Evolutionary conservation across 2,113 vertebrate genomes (phyloP).

Genomic region (Addax nasomaculatus): DNA sequence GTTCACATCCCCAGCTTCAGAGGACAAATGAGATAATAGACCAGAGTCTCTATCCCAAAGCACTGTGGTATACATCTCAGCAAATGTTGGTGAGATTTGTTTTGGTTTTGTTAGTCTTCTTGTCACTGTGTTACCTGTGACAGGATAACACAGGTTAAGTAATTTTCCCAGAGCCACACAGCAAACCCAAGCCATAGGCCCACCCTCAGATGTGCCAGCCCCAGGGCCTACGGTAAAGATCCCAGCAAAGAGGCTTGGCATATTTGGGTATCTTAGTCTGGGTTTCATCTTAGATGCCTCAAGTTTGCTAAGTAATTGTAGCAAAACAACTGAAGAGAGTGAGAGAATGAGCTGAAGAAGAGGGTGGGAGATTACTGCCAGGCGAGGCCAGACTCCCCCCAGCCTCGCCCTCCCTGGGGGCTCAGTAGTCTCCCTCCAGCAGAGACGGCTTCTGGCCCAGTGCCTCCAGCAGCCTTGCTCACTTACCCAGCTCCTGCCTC

Average conservation of each 20-base stretch:
- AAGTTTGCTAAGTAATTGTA: not conserved
- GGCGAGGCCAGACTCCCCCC: not conserved
- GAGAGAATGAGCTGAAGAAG: not conserved
- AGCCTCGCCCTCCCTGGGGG: not conserved
- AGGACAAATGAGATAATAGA: not conserved
- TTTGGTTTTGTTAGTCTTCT: not conserved
- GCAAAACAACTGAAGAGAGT: not conserved
- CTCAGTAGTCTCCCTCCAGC: not conserved
- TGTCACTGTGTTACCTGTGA: not conserved
- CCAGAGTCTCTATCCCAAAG: not conserved
- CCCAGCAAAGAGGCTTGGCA: not conserved
- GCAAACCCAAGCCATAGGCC: not conserved
- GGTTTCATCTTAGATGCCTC: not conserved
- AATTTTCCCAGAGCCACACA: no score
- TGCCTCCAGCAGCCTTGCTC: not conserved
- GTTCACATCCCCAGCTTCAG: not conserved
- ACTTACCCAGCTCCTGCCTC: not conserved
- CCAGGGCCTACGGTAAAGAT: not conserved
- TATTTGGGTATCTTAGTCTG: not conserved
- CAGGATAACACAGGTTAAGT: not conserved
- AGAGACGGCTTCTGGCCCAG: not conserved
- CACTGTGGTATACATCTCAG: not conserved
- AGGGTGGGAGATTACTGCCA: not conserved
- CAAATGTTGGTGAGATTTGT: not conserved
- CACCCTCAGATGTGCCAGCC: not conserved